Base-by-base conservation (phyloP, 2,113 vertebrate species). In the Nibea coibor region DNA sequence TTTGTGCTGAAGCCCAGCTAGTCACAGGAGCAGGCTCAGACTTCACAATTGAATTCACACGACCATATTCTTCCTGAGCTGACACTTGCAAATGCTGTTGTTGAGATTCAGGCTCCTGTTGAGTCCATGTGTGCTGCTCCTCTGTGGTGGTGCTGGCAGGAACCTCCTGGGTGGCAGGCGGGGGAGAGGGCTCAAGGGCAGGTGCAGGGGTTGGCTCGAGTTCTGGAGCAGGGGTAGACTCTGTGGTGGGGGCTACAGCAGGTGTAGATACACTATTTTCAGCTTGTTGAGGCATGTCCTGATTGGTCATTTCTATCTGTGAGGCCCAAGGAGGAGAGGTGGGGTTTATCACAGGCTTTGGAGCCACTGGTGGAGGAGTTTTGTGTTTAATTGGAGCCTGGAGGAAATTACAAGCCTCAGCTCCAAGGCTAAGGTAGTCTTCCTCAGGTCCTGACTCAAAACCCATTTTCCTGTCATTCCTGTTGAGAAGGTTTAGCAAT, bases 321-420 rank as follows among this genome's bases (percentile, higher is more conserved):
- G 96, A 93, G 15, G 97, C 94, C 97, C 97, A 98, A 56, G 96
- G 95, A 4, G 95, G 96, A 81, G 96, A 96, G 70, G 82, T 89
- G 5, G 97, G 95, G 63, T 96, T 94, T 87, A 96, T 94, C 10
- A 94, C 87, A 48, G 98, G 98, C 74, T 99, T 99, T 19, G 98
- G 98, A 81, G 98, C 98, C 17, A 99, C 97, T 24, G 98, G 98
- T 62, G 98, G 98, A 69, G 98, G 98, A 53, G 91, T 95, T 94
- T 99, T 99, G 54, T 95, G 95, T 86, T 97, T 98, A 43, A 95
- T 86, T 51, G 95, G 80, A 74, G 94, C 89, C 78, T 98, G 98
- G 92, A 99, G 96, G 87, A 99, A 99, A 90, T 99, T 99, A 80
- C 97, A 99, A 77, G 98, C 98, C 94, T 99, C 98, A 48, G 98